Evolutionary conservation across 2,888 invertebrate genomes (phyloP).

Genomic region (Aproaerema taeniolella): DNA sequence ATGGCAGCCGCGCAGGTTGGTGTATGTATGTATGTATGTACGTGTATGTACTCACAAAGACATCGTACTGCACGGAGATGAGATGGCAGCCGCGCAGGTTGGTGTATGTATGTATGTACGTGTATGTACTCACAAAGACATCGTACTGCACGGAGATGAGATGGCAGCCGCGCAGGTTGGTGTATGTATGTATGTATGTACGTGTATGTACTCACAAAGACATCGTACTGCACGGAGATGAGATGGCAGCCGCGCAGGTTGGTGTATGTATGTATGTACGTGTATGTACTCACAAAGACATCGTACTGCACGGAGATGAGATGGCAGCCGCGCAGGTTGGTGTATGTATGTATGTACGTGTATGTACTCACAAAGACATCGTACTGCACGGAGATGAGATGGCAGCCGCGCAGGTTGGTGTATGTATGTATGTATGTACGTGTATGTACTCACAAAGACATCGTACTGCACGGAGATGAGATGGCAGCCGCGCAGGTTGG

Average conservation of each 20-base stretch:
- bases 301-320: conserved; percentile 95
- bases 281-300: conserved; percentile 93
- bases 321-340: conserved; percentile 95
- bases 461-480: conserved; percentile 95
- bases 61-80: conserved; percentile 95
- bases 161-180: conserved; percentile 95
- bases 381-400: conserved; percentile 94
- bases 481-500: conserved; percentile 95
- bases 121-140: conserved; percentile 93
- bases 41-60: conserved; percentile 94
- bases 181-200: too few relatives aligned
- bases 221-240: conserved; percentile 95
- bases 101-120: too few relatives aligned
- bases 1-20: conserved; percentile 95
- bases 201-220: conserved; percentile 94
- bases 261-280: too few relatives aligned
- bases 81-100: conserved; percentile 95
- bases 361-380: conserved; percentile 95
- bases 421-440: too few relatives aligned
- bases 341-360: too few relatives aligned
- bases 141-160: conserved; percentile 95
- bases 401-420: conserved; percentile 94
- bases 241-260: conserved; percentile 95
- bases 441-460: conserved; percentile 93
- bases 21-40: too few relatives aligned